Evolutionary conservation across 2,888 invertebrate genomes (phyloP).

Genomic region (Pandemis cinnamomeana): DNA sequence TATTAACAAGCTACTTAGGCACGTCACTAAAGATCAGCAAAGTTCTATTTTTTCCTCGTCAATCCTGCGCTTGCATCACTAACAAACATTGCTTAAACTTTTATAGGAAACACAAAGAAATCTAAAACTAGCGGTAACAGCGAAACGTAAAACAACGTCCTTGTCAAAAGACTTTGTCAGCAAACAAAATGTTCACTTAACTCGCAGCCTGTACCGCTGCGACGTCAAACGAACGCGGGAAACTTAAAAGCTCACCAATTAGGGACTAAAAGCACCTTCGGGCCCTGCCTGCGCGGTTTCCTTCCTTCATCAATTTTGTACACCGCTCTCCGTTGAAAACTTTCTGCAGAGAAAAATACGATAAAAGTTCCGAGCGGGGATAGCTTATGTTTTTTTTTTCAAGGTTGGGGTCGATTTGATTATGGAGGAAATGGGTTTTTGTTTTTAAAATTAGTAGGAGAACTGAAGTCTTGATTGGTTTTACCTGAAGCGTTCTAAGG

Average conservation of each 20-base stretch:
- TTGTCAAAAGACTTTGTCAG: constrained; percentile 45
- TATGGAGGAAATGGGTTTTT: constrained; percentile 33
- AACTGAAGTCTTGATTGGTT: background rate
- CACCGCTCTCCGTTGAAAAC: constrained; percentile 69
- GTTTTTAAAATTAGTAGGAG: constrained; percentile 12
- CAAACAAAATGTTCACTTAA: constrained; percentile 57
- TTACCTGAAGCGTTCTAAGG: background rate
- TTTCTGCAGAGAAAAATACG: constrained; percentile 49
- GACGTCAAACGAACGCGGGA: constrained; percentile 79
- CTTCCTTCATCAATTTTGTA: constrained; percentile 82
- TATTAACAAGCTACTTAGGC: too few relatives aligned
- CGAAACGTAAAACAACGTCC: background rate
- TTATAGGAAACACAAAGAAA: background rate
- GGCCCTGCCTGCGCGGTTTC: constrained; percentile 73
- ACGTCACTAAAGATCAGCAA: too few relatives aligned
- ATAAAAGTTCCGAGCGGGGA: constrained; percentile 28
- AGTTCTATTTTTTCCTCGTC: too few relatives aligned
- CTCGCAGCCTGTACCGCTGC: constrained; percentile 59
- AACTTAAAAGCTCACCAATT: constrained; percentile 85
- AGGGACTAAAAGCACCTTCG: constrained; percentile 84
- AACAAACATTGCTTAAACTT: too few relatives aligned
- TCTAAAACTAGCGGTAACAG: constrained; percentile 7
- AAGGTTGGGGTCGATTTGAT: constrained; percentile 40
- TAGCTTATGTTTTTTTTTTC: constrained; percentile 38
- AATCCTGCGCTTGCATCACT: too few relatives aligned